A percentile compares a stretch with the other conserved stretches of the same genome.
Conservation (phyloP, 2,113 vertebrate species). For the Xyliphius kryptos region DNA sequence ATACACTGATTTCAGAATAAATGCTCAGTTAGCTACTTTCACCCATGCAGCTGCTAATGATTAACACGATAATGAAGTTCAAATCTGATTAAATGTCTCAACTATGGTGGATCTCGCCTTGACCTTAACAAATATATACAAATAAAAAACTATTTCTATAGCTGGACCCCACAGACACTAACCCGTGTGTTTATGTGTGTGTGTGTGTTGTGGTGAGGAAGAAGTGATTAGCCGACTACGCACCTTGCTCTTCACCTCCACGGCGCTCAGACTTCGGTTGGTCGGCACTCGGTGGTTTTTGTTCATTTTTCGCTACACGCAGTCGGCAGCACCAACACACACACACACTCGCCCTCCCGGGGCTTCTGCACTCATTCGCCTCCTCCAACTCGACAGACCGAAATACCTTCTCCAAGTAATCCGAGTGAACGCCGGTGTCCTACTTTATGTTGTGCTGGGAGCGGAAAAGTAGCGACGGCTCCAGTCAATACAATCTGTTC, state of each 20-base stretch:
- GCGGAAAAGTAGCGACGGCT: slow-evolving; percentile 27
- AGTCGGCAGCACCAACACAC: slow-evolving; percentile 38
- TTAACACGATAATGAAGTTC: too few species aligned
- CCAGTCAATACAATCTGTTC: slow-evolving; percentile 43
- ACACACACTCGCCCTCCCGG: slow-evolving; percentile 41
- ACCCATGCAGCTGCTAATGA: too few species aligned
- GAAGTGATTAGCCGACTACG: slow-evolving; percentile 31
- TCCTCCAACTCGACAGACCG: slow-evolving; percentile 29
- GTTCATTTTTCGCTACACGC: slow-evolving; percentile 69
- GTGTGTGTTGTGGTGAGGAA: too few species aligned
- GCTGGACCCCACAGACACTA: background rate
- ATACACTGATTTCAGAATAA: too few species aligned
- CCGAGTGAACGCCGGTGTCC: slow-evolving; percentile 17
- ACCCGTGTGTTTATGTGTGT: too few species aligned
- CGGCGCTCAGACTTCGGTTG: slow-evolving; percentile 63
- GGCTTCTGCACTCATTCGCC: slow-evolving; percentile 38
- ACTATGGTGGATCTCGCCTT: too few species aligned
- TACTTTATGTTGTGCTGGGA: slow-evolving; percentile 1
- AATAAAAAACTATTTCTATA: background rate
- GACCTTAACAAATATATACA: too few species aligned
- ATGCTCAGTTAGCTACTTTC: too few species aligned
- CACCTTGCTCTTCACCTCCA: slow-evolving; percentile 78
- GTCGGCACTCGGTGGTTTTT: slow-evolving; percentile 68
- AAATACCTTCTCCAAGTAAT: slow-evolving; percentile 20
- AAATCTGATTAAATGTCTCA: too few species aligned